Base-by-base conservation (phyloP, 2,888 invertebrate species). In the Empis stercorea region DNA sequence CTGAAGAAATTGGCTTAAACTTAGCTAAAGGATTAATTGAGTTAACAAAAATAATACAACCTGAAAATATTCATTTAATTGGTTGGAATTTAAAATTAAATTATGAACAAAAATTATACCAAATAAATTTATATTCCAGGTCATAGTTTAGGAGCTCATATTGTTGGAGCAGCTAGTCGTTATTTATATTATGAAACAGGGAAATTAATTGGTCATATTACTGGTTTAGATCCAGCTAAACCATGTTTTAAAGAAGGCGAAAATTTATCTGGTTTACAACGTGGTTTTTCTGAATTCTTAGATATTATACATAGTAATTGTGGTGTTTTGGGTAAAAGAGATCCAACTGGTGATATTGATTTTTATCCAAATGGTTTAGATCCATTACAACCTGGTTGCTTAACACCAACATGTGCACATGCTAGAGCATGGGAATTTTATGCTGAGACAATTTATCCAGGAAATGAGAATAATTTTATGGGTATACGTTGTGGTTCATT, bases 61-160 rank as follows among this genome's bases (percentile, higher is more conserved):
- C 59, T 10, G 51, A 61, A 2, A 60, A 61, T 30, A 61, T 67
- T n/a, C 68, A 68, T 52, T 51, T 68, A 27, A 68, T 68, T 48
- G 68, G 58, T 56, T 14, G 13, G 34, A 13, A n/a, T 5, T n/a
- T 34, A 5, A 13, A n/a, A 13, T 34, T n/a, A 34, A 34, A 34
- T n/a, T 34, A n/a, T 2, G 9, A 34, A n/a, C 13, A 34, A n/a
- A n/a, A n/a, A 13, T 34, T 34, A 6, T 4, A n/a, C 13, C 2
- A n/a, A n/a, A n/a, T 34, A 13, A 34, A n/a, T n/a, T n/a, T 32
- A 6, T 30, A 7, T 48, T 49, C 5, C 11, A 65, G 64, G 68
- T 2, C 67, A 69, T 36, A 66, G 64, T n/a, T 51, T 67, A 47
- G 66, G 66, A 7, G 66, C 67, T 2, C 68, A 67, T 44, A 65